phyloP scores from a whole-genome alignment of 1,140 invertebrate genomes.

The Meteorus sp. region DNA sequence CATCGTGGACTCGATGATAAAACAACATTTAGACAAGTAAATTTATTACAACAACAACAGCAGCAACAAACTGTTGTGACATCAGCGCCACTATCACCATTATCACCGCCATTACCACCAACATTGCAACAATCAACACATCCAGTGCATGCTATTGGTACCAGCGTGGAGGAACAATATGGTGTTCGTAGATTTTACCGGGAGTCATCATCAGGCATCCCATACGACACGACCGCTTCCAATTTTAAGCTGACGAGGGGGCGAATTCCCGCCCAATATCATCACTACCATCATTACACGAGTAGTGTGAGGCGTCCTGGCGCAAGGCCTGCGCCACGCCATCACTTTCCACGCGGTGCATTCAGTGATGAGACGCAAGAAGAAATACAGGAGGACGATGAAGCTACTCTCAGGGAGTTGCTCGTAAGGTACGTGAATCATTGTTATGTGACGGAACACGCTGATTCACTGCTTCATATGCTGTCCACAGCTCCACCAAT shows the following conservation, averaged over 20 bases:
- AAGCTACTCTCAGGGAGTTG: slow-evolving; percentile 82
- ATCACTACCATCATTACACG: slow-evolving; percentile 38
- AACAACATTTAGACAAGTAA: slow-evolving; percentile 25
- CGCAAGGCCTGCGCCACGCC: slow-evolving; percentile 40
- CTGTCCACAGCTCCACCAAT: slow-evolving; percentile 22
- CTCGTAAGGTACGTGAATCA: slow-evolving; percentile 77
- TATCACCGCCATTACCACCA: slow-evolving; percentile 26
- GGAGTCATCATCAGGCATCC: slow-evolving; percentile 46
- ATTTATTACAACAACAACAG: slow-evolving; percentile 27
- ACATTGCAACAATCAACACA: no score
- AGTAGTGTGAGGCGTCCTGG: slow-evolving; percentile 28
- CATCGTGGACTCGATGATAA: background rate
- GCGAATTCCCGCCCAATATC: slow-evolving; percentile 45
- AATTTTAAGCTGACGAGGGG: slow-evolving; percentile 60
- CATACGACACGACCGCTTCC: slow-evolving; percentile 42
- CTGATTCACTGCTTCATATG: slow-evolving; percentile 22
- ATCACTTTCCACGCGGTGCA: slow-evolving; percentile 49
- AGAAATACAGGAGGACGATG: slow-evolving; percentile 74
- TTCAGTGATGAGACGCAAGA: slow-evolving; percentile 63
- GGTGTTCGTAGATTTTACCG: slow-evolving; percentile 45
- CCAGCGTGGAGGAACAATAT: slow-evolving; percentile 55
- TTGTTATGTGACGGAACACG: background rate
- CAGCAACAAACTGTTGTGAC: slow-evolving; percentile 11
- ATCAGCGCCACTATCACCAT: slow-evolving; percentile 6
- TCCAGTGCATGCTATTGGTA: slow-evolving; percentile 29